Evolutionary conservation across 1,140 invertebrate genomes (phyloP).

Genomic region (Archivesica marissinica): DNA sequence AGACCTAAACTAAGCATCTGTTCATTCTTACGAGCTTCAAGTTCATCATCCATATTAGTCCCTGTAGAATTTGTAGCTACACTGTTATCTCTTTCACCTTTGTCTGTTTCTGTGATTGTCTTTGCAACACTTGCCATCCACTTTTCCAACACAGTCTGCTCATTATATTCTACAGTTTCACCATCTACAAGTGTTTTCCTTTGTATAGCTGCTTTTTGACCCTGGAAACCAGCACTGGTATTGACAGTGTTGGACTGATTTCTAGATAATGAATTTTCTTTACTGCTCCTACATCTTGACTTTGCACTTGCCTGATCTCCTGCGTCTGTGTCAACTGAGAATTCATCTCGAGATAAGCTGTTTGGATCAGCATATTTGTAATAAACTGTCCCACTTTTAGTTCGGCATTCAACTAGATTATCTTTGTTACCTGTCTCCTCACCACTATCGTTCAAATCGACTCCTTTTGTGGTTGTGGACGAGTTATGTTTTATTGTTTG

Average conservation of each 20-base stretch:
- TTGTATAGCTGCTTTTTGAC: too few species aligned
- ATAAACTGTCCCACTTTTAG: slow-evolving; percentile 11
- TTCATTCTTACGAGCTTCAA: slow-evolving; percentile 25
- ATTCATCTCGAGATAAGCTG: background rate
- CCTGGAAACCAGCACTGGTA: too few species aligned
- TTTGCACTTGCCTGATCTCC: too few species aligned
- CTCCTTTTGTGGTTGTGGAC: background rate
- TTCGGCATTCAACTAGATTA: background rate
- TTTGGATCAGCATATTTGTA: slow-evolving; percentile 1
- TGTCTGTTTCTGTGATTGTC: background rate
- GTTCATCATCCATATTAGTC: too few species aligned
- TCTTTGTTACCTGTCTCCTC: background rate
- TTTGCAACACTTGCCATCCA: background rate
- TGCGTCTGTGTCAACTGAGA: background rate
- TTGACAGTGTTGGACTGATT: too few species aligned
- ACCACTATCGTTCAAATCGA: background rate
- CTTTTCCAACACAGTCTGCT: background rate
- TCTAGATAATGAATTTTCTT: too few species aligned
- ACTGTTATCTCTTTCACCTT: background rate
- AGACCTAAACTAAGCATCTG: slow-evolving; percentile 29
- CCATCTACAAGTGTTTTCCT: too few species aligned
- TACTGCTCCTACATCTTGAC: too few species aligned
- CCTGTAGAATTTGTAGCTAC: background rate
- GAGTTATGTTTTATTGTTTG: background rate
- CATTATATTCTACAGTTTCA: background rate